Percentiles rank a stretch among this genome's conserved stretches.
phyloP scores from a whole-genome alignment of 2,888 invertebrate species.

The Lathronympha strigana region DNA sequence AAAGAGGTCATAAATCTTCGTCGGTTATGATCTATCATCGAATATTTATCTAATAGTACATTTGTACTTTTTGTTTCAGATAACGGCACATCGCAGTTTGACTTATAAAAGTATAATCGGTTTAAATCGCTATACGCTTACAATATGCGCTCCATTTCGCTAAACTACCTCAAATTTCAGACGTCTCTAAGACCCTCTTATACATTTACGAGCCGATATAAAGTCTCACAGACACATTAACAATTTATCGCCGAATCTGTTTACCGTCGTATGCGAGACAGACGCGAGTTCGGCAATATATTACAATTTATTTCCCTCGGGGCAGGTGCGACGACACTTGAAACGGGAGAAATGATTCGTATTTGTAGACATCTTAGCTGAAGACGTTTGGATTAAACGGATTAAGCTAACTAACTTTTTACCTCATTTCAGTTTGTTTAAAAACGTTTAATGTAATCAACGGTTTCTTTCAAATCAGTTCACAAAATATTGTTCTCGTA shows the following conservation, averaged over 20 bases:
- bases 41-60: no score
- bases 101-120: no score
- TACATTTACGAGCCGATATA: conserved; percentile 16
- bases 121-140: not conserved
- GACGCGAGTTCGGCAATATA: conserved; percentile 5
- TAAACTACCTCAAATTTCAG: conserved; percentile 11
- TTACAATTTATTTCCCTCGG: conserved; percentile 48
- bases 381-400: no score
- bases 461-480: no score
- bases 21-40: no score
- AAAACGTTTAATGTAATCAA: no score
- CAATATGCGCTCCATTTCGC: not conserved
- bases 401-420: no score
- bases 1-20: no score
- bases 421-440: no score
- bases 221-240: conserved; percentile 17
- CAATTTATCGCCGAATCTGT: conserved; percentile 25
- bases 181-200: conserved; percentile 9
- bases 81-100: no score
- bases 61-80: no score
- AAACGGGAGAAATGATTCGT: conserved; percentile 12
- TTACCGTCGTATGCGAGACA: conserved; percentile 12
- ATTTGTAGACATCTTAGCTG: not conserved
- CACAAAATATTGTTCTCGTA: no score
- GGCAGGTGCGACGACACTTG: conserved; percentile 11